Conservation (phyloP, 2,113 vertebrate genomes). For the Tamias sibiricus region DNA sequence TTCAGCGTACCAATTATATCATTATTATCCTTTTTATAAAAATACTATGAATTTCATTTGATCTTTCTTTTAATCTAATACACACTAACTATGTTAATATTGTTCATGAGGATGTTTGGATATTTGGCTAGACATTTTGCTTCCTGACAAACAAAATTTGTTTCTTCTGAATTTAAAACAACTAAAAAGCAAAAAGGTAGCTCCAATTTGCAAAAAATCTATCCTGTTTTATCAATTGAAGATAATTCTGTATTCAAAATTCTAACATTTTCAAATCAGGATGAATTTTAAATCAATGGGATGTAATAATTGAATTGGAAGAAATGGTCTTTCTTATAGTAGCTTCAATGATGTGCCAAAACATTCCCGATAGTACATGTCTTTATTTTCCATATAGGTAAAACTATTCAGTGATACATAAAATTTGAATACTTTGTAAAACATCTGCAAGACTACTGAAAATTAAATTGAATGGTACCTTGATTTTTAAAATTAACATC, state of each 20-base stretch:
- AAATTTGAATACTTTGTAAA: neutral
- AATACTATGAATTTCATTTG: too few species aligned
- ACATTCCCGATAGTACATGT: neutral
- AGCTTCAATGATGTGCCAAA: neutral
- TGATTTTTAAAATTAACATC: neutral
- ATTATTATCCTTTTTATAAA: neutral
- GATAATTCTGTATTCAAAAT: neutral
- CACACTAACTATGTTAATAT: neutral
- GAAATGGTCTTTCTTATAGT: neutral
- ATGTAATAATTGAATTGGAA: neutral
- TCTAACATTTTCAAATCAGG: neutral
- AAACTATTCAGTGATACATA: neutral
- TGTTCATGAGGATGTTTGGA: neutral
- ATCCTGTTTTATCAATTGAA: neutral
- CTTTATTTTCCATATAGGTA: neutral
- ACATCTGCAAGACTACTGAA: neutral
- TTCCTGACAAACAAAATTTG: neutral
- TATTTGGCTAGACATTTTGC: neutral
- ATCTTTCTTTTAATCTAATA: neutral
- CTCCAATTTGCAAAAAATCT: too few species aligned
- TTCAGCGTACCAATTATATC: neutral
- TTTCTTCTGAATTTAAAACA: neutral
- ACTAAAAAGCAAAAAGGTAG: neutral
- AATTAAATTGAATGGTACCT: neutral
- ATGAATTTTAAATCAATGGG: neutral